A percentile compares a stretch with the other conserved stretches of the same genome.
Conservation (phyloP, 2,113 vertebrate genomes). For the Meles meles region DNA sequence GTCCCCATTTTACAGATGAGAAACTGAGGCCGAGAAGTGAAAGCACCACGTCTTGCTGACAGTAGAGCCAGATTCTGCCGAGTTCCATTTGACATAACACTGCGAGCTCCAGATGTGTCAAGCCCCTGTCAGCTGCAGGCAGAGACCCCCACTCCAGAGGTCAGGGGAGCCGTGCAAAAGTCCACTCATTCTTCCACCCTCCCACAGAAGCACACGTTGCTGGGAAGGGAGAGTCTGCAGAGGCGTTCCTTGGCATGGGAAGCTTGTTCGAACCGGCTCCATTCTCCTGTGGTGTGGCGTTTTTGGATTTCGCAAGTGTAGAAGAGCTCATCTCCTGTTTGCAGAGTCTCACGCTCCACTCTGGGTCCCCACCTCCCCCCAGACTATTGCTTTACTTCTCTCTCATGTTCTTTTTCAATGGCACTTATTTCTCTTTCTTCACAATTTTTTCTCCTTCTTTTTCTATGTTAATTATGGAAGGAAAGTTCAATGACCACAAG, state of each 20-base stretch:
- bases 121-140: neutral
- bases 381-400: neutral
- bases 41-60: neutral
- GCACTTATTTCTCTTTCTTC: neutral
- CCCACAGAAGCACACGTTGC: fast-evolving
- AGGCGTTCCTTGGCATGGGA: neutral
- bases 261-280: neutral
- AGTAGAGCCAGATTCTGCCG: neutral
- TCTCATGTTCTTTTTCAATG: neutral
- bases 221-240: neutral
- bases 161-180: neutral
- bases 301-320: neutral
- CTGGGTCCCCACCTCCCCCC: fast-evolving
- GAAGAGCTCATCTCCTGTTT: neutral
- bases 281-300: neutral
- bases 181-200: fast-evolving
- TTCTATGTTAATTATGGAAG: neutral
- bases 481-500: neutral
- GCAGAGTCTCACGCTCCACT: neutral
- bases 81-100: neutral
- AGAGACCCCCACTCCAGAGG: fast-evolving
- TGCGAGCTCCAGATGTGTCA: neutral
- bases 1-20: neutral
- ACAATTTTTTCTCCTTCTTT: neutral
- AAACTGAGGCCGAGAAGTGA: neutral